These are phyloP conservation scores for Halictus ligatus DNA, from an alignment of 2,888 invertebrate genomes.

Conservation along the genomic window DNA sequence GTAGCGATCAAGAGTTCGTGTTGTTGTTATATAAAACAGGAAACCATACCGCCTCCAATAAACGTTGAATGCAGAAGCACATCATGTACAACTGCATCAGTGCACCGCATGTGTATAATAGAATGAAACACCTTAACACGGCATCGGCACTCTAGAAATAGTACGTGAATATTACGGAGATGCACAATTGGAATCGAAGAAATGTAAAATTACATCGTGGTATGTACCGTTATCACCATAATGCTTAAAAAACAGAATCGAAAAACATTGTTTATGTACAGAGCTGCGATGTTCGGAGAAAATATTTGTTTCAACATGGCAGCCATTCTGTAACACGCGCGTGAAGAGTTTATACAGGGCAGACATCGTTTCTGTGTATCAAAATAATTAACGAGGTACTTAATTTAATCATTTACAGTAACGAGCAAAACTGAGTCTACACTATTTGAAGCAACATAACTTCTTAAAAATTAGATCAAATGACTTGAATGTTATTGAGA, in stretches of 20 bases:
- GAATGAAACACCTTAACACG: background rate
- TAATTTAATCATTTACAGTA: background rate
- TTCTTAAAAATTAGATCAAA: too few relatives aligned
- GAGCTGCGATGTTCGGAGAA: conserved; percentile 61
- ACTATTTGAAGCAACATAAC: too few relatives aligned
- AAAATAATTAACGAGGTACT: background rate
- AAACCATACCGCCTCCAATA: conserved; percentile 71
- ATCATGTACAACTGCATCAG: conserved; percentile 69
- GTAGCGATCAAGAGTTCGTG: background rate
- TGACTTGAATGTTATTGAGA: too few relatives aligned
- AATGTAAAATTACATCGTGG: background rate
- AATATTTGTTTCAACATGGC: conserved; percentile 59
- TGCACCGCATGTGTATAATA: background rate
- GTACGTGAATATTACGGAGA: background rate
- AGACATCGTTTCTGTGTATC: background rate
- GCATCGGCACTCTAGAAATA: background rate
- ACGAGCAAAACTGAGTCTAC: too few relatives aligned
- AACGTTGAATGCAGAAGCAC: conserved; percentile 69
- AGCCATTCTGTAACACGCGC: conserved; percentile 33
- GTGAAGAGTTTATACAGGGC: background rate
- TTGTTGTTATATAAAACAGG: background rate
- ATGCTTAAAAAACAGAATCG: conserved; percentile 70
- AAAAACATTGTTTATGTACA: conserved; percentile 68
- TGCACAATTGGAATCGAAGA: background rate
- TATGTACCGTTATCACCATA: conserved; percentile 65